Evolutionary conservation across 2,113 vertebrate species (phyloP).

Genomic region (Hoplias malabaricus): DNA sequence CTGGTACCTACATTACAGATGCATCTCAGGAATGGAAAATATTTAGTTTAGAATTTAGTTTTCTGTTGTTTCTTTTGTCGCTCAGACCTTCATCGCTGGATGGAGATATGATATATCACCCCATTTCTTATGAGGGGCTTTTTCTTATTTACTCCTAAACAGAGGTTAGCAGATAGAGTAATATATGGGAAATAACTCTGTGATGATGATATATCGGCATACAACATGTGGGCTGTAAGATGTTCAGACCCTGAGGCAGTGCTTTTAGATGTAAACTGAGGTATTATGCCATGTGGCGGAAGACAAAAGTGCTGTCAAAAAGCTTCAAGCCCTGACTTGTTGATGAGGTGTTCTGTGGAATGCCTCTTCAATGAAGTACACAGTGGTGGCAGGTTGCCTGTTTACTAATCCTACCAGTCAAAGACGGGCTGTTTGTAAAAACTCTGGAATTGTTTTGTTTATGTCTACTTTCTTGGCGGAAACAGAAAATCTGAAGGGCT

Average conservation of each 20-base stretch:
- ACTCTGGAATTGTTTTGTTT: conserved; percentile 12
- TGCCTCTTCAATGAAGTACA: conserved; percentile 18
- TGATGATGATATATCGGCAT: conserved; percentile 30
- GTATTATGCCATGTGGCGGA: background rate
- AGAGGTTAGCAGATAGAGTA: background rate
- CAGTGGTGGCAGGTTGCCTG: conserved; percentile 16
- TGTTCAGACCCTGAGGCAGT: conserved; percentile 9
- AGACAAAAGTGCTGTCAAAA: conserved; percentile 40
- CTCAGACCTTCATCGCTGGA: background rate
- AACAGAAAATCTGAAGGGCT: conserved; percentile 3
- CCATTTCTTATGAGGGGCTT: background rate
- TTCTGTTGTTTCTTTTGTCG: background rate
- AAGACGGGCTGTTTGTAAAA: conserved; percentile 8
- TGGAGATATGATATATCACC: background rate
- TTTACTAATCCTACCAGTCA: conserved; percentile 32
- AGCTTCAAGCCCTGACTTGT: conserved; percentile 38
- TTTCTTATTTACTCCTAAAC: conserved; percentile 17
- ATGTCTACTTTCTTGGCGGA: conserved; percentile 6
- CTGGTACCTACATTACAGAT: background rate
- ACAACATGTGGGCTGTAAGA: conserved; percentile 9
- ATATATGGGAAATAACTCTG: conserved; percentile 12
- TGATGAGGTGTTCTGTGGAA: conserved; percentile 21
- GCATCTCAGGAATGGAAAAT: background rate
- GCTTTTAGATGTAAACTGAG: conserved; percentile 4
- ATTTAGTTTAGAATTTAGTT: background rate